Conservation (phyloP, 2,797 vertebrate genomes). For the Cryptoblepharus egeriae region DNA sequence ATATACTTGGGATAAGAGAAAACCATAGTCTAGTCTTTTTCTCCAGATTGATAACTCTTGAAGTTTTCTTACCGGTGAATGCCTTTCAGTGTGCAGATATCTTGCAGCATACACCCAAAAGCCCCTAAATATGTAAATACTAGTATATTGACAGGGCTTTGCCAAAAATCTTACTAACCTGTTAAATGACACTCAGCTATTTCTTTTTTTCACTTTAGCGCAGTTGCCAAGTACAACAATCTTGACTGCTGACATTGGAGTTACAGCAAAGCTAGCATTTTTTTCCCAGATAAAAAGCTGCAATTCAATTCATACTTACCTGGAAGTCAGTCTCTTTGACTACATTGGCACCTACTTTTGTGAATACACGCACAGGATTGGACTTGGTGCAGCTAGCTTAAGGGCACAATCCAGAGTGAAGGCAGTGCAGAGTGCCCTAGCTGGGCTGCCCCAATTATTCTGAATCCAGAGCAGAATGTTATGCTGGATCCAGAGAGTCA, state of each 20-base stretch:
- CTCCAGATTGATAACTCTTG: not conserved
- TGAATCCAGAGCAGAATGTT: too few relatives aligned
- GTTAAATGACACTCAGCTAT: conserved; percentile 1
- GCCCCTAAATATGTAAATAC: not conserved
- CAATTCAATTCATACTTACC: too few relatives aligned
- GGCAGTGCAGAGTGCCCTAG: too few relatives aligned
- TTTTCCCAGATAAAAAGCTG: conserved; percentile 11
- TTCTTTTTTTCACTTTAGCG: conserved; percentile 2
- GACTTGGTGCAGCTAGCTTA: not conserved
- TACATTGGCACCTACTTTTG: too few relatives aligned
- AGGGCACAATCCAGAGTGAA: too few relatives aligned
- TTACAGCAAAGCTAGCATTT: conserved; percentile 19
- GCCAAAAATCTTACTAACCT: not conserved
- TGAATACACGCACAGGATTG: too few relatives aligned
- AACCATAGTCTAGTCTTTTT: not conserved
- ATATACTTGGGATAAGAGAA: too few relatives aligned
- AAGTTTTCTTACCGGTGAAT: not conserved
- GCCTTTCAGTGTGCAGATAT: not conserved
- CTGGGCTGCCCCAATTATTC: too few relatives aligned
- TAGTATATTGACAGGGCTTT: not conserved
- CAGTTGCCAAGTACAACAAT: conserved; percentile 41
- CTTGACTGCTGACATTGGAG: rapidly evolving
- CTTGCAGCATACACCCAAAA: not conserved
- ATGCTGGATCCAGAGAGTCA: too few relatives aligned
- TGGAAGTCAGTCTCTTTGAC: too few relatives aligned